A percentile compares a stretch with the other conserved stretches of the same genome.
phyloP scores from a whole-genome alignment of 2,113 vertebrate species.

The Numenius arquata region DNA sequence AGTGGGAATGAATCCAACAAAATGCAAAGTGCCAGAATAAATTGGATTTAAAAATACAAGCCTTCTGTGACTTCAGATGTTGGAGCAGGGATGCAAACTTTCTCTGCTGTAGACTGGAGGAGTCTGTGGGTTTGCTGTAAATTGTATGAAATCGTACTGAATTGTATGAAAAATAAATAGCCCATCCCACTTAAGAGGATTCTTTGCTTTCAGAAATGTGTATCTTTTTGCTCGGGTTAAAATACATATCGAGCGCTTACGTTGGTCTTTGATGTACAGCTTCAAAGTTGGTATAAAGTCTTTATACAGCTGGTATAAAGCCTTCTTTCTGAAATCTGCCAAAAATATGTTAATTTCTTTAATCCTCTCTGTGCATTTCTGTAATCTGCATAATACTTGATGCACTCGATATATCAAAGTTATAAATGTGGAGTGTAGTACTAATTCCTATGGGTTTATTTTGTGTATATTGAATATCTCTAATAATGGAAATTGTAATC shows the following conservation, averaged over 20 bases:
- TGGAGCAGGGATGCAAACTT: conserved; percentile 18
- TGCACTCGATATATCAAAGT: not conserved
- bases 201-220: not conserved
- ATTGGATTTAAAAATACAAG: conserved; percentile 30
- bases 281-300: not conserved
- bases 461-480: not conserved
- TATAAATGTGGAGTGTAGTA: not conserved
- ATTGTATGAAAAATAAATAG: conserved; percentile 45
- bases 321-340: not conserved
- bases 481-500: not conserved
- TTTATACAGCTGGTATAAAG: not conserved
- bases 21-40: conserved; percentile 52
- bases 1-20: conserved; percentile 42
- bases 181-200: not conserved
- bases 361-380: not conserved
- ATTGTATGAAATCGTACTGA: no score
- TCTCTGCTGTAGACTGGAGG: conserved; percentile 37
- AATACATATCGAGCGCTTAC: not conserved
- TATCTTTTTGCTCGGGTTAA: not conserved
- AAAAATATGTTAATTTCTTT: not conserved
- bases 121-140: conserved; percentile 42
- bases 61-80: conserved; percentile 34
- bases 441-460: not conserved
- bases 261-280: not conserved
- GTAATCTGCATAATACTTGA: not conserved